Evolutionary conservation across 35 echinoderm and acorn worm species (phyloP).

Genomic region (Anneissia japonica): DNA sequence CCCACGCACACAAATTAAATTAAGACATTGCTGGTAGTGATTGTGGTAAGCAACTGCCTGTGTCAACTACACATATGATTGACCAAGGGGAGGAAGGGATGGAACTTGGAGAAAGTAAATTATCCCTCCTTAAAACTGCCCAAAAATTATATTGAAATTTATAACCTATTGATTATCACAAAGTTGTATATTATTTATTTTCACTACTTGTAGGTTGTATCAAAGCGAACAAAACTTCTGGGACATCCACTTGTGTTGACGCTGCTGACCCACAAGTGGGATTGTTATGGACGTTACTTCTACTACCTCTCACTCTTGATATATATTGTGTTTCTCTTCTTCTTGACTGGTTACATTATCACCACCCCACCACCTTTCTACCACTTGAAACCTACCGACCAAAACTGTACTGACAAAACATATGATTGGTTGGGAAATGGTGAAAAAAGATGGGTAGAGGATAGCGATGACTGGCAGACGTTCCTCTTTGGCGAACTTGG

Average conservation of each 20-base stretch:
- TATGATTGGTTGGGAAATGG: constrained; percentile 52
- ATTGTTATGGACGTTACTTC: constrained; percentile 76
- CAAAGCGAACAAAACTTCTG: constrained; percentile 69
- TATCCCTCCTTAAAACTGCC: neutral
- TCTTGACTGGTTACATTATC: constrained; percentile 86
- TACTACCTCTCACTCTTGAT: constrained; percentile 81
- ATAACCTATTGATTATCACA: too few relatives aligned
- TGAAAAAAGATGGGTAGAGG: constrained; percentile 34
- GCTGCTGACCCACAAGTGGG: constrained; percentile 84
- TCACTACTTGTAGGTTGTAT: constrained; percentile 46
- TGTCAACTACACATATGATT: too few relatives aligned
- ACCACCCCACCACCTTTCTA: constrained; percentile 84
- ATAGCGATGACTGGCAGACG: neutral
- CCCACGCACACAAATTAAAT: too few relatives aligned
- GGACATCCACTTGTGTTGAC: constrained; percentile 86
- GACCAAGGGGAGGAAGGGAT: neutral
- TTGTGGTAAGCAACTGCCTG: too few relatives aligned
- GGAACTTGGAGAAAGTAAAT: neutral
- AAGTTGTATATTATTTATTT: neutral
- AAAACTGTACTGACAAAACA: neutral
- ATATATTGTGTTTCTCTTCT: constrained; percentile 58
- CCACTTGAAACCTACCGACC: neutral
- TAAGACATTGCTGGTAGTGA: too few relatives aligned
- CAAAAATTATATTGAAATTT: neutral
- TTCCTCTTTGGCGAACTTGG: constrained; percentile 73